Base-by-base conservation (phyloP, 1,140 invertebrate genomes). In the Andrena cerasifolii region DNA sequence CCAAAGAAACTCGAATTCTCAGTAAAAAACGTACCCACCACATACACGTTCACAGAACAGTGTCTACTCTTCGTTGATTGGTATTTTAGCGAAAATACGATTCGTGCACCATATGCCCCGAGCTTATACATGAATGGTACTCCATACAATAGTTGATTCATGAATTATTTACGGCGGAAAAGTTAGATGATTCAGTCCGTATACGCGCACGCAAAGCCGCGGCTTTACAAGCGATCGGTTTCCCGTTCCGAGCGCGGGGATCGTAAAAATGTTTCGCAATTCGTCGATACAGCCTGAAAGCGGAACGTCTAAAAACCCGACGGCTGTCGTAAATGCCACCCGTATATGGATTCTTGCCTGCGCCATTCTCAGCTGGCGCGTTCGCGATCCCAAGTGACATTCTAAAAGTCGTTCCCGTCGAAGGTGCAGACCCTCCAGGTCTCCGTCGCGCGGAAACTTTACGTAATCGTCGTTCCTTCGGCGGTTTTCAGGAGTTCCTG, bases 241-340 rank as follows among this genome's bases (percentile, higher is more conserved):
- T 33, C 26, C n/a, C 47, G 63, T 40, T 67, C 21, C 40, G 63
- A 63, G 65, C 54, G 31, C 10, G 26, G 18, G 16, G 36, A 18
- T 73, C 56, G 78, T 80, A 72, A 83, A 83, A 83, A 81, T 82
- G 49, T 83, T 82, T 65, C 66, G 81, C 56, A 82, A 83, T 73
- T 82, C 62, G 43, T 56, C 53, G 61, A 73, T 82, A 72, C 12
- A 63, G 67, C 54, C 31, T 82, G 14, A 58, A 82, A 73, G 63
- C n/a, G 21, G 61, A 71, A 51, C 43, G 53, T 70, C 76, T 74
- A 75, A 82, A 79, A 75, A 33, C 26, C 49, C 56, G 76, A 67
- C 71, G 40, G 21, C 61, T 79, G 77, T 78, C 67, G 83, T 83
- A 84, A 84, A 84, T 77, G 80, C 63, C 81, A 72, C 16, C 78